phyloP scores from a whole-genome alignment of 2,888 invertebrate species.

The Orthosia gothica region DNA sequence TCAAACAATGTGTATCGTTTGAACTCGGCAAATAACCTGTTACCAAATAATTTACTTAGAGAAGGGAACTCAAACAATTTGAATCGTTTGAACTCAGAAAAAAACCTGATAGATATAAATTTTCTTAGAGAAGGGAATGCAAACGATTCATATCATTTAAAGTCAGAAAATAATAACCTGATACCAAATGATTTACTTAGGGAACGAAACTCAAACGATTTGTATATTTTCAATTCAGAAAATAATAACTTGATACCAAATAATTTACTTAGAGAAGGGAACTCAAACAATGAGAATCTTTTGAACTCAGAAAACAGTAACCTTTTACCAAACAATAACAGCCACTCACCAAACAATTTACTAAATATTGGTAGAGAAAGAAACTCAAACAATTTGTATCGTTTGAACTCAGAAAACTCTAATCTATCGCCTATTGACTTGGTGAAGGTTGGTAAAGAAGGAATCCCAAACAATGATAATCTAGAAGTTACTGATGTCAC shows the following conservation, averaged over 20 bases:
- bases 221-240: neutral
- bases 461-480: neutral
- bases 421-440: neutral
- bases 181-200: neutral
- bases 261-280: neutral
- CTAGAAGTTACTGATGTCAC: neutral
- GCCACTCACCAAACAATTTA: neutral
- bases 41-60: neutral
- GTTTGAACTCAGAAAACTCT: neutral
- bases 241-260: neutral
- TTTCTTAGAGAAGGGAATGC: neutral
- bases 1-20: neutral
- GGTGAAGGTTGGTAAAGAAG: neutral
- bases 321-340: neutral
- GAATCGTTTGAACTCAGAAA: neutral
- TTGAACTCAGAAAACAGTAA: neutral
- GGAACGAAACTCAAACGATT: neutral
- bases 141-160: too few relatives aligned
- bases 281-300: neutral
- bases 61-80: neutral
- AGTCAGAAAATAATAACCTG: neutral
- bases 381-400: neutral
- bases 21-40: neutral
- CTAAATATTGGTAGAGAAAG: constrained; percentile 2
- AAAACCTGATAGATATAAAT: neutral